Evolutionary conservation across 2,113 vertebrate genomes (phyloP).

Genomic region (Brachyhypopomus gauderio): DNA sequence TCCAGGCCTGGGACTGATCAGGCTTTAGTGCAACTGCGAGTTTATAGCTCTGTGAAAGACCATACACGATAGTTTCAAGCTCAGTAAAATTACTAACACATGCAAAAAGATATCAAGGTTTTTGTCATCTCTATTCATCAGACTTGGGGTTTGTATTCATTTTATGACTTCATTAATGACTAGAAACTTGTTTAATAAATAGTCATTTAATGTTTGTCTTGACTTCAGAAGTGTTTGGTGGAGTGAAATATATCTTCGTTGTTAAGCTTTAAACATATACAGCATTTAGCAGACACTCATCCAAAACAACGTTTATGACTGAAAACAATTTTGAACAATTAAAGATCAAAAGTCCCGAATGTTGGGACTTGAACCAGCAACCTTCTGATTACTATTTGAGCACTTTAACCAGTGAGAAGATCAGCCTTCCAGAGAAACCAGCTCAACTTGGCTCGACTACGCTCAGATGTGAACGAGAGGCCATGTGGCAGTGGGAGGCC

Average conservation of each 20-base stretch:
- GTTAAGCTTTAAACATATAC: too few relatives aligned
- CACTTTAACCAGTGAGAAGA: too few relatives aligned
- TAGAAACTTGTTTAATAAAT: slow-evolving; percentile 3
- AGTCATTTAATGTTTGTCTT: neutral
- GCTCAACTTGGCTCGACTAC: neutral
- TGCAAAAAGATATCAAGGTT: too few relatives aligned
- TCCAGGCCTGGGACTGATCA: slow-evolving; percentile 95
- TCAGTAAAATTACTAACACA: neutral
- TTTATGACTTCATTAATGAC: neutral
- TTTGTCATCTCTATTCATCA: too few relatives aligned
- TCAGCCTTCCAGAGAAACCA: too few relatives aligned
- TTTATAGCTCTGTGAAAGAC: slow-evolving; percentile 83
- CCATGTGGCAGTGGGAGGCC: slow-evolving; percentile 29
- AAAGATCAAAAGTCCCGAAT: neutral
- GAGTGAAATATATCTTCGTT: too few relatives aligned
- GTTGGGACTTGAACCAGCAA: slow-evolving; percentile 17
- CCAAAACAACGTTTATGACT: too few relatives aligned
- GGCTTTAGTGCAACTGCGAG: slow-evolving; percentile 88
- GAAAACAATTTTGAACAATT: too few relatives aligned
- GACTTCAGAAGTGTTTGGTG: too few relatives aligned
- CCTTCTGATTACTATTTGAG: neutral
- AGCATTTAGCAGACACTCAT: too few relatives aligned
- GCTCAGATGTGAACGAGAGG: neutral
- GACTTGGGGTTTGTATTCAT: neutral
- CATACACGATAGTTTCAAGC: slow-evolving; percentile 5